Conservation (phyloP, 2,797 vertebrate genomes). For the Ciconia nigra region DNA sequence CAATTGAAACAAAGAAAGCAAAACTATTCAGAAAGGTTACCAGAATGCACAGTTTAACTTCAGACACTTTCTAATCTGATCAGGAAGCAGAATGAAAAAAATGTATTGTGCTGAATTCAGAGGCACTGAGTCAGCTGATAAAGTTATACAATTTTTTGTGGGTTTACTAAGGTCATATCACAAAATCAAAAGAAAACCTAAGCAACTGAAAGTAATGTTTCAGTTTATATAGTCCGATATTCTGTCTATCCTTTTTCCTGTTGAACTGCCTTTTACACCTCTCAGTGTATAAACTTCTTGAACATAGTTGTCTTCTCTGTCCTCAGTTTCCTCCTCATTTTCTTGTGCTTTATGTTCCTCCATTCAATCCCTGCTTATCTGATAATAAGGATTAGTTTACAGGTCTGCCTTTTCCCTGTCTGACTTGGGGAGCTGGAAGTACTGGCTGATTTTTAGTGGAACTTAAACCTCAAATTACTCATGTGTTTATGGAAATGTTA, state of each 20-base stretch:
- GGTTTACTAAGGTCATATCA: background rate
- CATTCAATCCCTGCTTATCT: background rate
- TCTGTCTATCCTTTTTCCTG: background rate
- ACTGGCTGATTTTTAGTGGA: background rate
- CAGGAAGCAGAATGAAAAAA: background rate
- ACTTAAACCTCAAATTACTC: constrained; percentile 17
- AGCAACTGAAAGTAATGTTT: background rate
- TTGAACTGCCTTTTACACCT: background rate
- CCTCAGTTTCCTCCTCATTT: background rate
- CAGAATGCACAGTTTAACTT: background rate
- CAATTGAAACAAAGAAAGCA: background rate
- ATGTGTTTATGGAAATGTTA: constrained; percentile 9
- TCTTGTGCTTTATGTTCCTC: background rate
- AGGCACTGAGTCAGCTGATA: background rate
- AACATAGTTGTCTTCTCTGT: background rate
- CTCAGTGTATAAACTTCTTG: background rate
- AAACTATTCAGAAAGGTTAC: background rate
- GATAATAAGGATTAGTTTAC: background rate
- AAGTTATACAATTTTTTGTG: background rate
- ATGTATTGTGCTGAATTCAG: background rate
- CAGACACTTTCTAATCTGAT: background rate
- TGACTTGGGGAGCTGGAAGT: background rate
- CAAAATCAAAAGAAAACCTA: constrained; percentile 11
- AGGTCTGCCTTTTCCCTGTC: background rate
- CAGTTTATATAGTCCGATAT: background rate